A percentile compares a stretch with the other conserved stretches of the same genome.
Conservation (phyloP, 2,113 vertebrate genomes). For the Eclectus roratus region DNA sequence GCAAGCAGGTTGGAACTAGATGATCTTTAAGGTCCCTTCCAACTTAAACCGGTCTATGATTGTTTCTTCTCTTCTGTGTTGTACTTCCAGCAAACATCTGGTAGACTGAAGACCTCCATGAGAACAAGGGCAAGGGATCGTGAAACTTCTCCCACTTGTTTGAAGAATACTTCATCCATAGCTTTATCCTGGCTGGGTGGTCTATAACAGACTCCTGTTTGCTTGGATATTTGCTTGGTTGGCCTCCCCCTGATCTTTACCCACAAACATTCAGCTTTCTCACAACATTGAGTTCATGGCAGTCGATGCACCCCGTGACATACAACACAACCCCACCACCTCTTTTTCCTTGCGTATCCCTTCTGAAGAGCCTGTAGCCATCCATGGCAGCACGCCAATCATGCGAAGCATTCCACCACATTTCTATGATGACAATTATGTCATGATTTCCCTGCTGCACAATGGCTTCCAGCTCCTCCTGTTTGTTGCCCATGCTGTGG, state of each 20-base stretch:
- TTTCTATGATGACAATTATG: neutral
- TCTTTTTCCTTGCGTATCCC: neutral
- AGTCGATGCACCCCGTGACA: neutral
- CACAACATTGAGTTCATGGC: neutral
- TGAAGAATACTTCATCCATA: neutral
- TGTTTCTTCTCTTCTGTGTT: neutral
- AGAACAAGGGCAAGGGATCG: neutral
- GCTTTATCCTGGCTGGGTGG: neutral
- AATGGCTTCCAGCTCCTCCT: neutral
- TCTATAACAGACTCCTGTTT: neutral
- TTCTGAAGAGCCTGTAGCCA: neutral
- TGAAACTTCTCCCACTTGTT: neutral
- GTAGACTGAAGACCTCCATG: neutral
- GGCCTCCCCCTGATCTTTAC: neutral
- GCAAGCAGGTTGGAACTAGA: no score
- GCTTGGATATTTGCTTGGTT: neutral
- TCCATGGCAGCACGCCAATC: neutral
- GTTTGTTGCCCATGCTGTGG: neutral
- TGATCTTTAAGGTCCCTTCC: no score
- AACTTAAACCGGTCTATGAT: neutral
- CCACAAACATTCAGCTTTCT: neutral
- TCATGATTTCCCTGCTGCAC: neutral
- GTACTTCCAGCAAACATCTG: neutral
- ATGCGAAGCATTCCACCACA: neutral
- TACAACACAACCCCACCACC: neutral